Conservation (phyloP, 2,113 vertebrate genomes). For the Notarius lentiginosus region DNA sequence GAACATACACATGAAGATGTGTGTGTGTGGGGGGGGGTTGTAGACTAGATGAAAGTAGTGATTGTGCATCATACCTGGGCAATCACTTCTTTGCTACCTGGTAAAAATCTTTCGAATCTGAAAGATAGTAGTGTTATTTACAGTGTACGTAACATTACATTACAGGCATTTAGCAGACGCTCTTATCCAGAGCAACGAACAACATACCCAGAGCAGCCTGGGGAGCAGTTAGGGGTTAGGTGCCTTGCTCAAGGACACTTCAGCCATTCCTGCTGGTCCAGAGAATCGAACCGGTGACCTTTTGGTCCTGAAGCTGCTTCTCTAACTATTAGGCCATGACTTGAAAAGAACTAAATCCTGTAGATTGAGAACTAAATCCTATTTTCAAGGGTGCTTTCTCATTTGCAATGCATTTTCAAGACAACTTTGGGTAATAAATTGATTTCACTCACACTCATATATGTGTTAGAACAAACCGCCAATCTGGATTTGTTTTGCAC, state of each 20-base stretch:
- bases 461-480: background rate
- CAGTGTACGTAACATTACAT: too few species aligned
- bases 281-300: too few species aligned
- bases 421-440: background rate
- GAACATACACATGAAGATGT: background rate
- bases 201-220: too few species aligned
- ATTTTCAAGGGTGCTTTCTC: background rate
- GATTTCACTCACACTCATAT: background rate
- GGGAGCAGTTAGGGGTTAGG: too few species aligned
- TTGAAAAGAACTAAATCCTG: background rate
- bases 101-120: background rate
- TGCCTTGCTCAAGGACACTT: too few species aligned
- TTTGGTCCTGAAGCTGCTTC: too few species aligned
- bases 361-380: background rate
- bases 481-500: conserved; percentile 3
- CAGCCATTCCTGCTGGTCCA: too few species aligned
- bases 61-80: background rate
- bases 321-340: too few species aligned
- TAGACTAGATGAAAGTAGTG: too few species aligned
- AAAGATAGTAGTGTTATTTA: too few species aligned
- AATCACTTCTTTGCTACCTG: background rate
- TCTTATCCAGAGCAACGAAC: too few species aligned
- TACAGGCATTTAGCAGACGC: too few species aligned
- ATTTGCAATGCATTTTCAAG: background rate
- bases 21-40: background rate